Percentiles rank a stretch among this genome's conserved stretches.
Conservation (phyloP, 2,888 invertebrate species). For the Clivina fossor region DNA sequence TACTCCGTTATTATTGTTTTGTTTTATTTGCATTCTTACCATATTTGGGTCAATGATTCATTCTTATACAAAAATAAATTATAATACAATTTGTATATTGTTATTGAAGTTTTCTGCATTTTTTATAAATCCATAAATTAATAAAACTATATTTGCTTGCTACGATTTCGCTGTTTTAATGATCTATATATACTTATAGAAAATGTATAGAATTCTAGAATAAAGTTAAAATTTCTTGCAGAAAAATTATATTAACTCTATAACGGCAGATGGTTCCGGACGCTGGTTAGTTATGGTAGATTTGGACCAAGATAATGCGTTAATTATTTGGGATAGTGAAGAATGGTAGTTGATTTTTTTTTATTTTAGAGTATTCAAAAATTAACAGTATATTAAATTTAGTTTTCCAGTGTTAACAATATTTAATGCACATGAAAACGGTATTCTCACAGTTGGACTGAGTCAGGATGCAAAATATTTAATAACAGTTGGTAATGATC, state of each 20-base stretch:
- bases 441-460: conserved; percentile 53
- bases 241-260: conserved; percentile 57
- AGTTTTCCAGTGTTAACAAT: conserved; percentile 58
- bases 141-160: no score
- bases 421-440: conserved; percentile 56
- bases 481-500: conserved; percentile 57
- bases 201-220: no score
- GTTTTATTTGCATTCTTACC: no score
- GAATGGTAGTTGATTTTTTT: conserved; percentile 44
- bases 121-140: no score
- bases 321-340: conserved; percentile 62
- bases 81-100: no score
- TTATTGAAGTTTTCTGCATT: no score
- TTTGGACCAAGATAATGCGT: conserved; percentile 57
- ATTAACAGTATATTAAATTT: conserved; percentile 34
- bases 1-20: no score
- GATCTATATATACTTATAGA: no score
- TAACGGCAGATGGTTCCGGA: conserved; percentile 57
- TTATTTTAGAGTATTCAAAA: conserved; percentile 2
- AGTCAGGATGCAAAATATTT: conserved; percentile 63
- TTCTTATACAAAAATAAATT: no score
- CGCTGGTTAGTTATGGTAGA: conserved; percentile 64
- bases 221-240: no score
- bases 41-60: no score
- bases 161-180: no score